Percentiles rank a stretch among this genome's conserved stretches.
phyloP scores from a whole-genome alignment of 2,888 invertebrate genomes.

The Hemithea aestivaria region DNA sequence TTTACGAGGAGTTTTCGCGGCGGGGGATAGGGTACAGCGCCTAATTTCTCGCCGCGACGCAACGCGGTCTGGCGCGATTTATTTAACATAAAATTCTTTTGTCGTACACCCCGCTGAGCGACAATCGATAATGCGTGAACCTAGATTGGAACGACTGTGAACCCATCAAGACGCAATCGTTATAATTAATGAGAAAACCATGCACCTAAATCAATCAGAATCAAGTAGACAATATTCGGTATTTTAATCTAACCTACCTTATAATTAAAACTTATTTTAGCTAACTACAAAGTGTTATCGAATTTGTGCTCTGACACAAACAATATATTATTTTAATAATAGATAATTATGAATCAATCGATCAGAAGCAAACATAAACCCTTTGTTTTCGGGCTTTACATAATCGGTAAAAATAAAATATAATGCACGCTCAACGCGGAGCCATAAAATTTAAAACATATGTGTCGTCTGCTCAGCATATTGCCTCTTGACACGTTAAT shows the following conservation, averaged over 20 bases:
- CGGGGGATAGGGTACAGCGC: conserved; percentile 71
- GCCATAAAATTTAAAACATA: conserved; percentile 35
- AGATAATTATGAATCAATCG: no score
- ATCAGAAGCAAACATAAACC: no score
- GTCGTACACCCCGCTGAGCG: conserved; percentile 67
- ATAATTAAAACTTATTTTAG: no score
- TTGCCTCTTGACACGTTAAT: conserved; percentile 49
- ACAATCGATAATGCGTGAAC: conserved; percentile 66
- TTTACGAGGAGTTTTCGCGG: conserved; percentile 76
- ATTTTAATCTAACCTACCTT: no score
- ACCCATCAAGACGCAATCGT: conserved; percentile 65
- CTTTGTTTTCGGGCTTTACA: no score
- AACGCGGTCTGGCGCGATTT: conserved; percentile 74
- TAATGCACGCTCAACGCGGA: conserved; percentile 17
- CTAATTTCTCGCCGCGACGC: conserved; percentile 75
- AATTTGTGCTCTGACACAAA: no score
- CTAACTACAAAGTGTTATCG: no score
- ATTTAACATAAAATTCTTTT: conserved; percentile 73
- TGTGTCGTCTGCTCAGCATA: conserved; percentile 35
- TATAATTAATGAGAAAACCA: conserved; percentile 39
- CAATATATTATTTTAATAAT: no score
- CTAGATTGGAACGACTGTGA: conserved; percentile 59
- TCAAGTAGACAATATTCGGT: no score
- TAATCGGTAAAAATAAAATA: no score
- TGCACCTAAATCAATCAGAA: conserved; percentile 21